These are phyloP conservation scores for Aphidius ervi DNA, from an alignment of 1,140 invertebrate genomes.

Conservation along the genomic window DNA sequence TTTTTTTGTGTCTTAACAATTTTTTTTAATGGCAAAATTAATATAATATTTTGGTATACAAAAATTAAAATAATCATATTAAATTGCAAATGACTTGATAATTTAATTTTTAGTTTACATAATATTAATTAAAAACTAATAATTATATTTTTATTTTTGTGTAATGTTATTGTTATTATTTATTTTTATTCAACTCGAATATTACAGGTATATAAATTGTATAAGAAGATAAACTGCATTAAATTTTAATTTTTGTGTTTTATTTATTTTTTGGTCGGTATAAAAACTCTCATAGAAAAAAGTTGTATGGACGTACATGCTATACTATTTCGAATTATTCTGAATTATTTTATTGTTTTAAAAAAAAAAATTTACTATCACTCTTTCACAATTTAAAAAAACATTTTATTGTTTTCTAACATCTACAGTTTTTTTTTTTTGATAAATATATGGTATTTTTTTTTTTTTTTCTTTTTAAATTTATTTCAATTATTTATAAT, in stretches of 20 bases:
- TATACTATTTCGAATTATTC: conserved; percentile 20
- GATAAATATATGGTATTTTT: too few species aligned
- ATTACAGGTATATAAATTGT: conserved; percentile 3
- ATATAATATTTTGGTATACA: too few species aligned
- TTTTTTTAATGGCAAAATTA: too few species aligned
- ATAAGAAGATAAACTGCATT: conserved; percentile 1
- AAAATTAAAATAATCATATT: not conserved
- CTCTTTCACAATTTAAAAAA: conserved; percentile 2
- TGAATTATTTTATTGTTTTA: conserved; percentile 7
- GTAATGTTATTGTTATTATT: conserved; percentile 1
- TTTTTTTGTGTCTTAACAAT: too few species aligned
- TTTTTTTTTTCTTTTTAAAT: too few species aligned
- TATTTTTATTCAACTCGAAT: conserved; percentile 10
- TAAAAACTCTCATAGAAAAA: conserved; percentile 45
- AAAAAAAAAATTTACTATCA: conserved; percentile 8
- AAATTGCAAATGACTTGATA: not conserved
- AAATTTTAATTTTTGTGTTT: not conserved
- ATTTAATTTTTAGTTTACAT: not conserved
- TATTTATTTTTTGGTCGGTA: conserved; percentile 37
- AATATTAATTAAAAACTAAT: conserved; percentile 1
- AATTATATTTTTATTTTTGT: not conserved
- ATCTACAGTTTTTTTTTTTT: too few species aligned
- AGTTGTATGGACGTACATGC: conserved; percentile 37
- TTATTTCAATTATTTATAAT: too few species aligned
- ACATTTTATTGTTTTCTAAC: too few species aligned